phyloP scores from a whole-genome alignment of 2,113 vertebrate genomes.

The Pogonocichla stellata region DNA sequence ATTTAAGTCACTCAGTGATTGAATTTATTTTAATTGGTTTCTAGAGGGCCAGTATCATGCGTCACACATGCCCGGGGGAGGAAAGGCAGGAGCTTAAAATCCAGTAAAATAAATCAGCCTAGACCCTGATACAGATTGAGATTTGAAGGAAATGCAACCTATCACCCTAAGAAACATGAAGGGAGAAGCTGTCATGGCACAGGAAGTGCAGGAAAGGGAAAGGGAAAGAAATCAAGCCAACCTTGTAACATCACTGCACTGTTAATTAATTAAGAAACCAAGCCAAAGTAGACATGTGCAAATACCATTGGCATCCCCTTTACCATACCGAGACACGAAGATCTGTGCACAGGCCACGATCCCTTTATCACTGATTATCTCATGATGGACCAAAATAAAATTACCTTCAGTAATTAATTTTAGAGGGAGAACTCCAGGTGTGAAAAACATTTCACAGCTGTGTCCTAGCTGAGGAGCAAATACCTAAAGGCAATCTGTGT shows the following conservation, averaged over 20 bases:
- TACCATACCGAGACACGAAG: not conserved
- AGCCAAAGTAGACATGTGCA: not conserved
- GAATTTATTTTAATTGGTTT: conserved; percentile 2
- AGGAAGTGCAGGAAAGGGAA: conserved; percentile 14
- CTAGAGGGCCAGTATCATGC: not conserved
- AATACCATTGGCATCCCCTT: not conserved
- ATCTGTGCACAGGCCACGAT: not conserved
- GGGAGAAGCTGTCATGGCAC: not conserved
- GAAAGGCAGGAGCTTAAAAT: conserved; percentile 22
- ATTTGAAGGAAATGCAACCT: not conserved
- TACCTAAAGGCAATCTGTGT: not conserved
- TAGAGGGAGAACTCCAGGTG: not conserved
- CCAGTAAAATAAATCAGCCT: not conserved
- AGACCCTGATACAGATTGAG: not conserved
- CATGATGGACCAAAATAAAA: not conserved
- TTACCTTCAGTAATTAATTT: not conserved
- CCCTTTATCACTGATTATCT: not conserved
- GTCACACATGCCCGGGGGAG: not conserved
- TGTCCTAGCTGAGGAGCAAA: not conserved
- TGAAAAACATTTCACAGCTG: not conserved
- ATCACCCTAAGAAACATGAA: not conserved
- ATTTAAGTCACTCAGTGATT: not conserved
- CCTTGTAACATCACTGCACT: not conserved
- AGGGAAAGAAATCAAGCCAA: conserved; percentile 24
- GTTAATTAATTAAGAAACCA: not conserved